Evolutionary conservation across 2,797 vertebrate species (phyloP), one percentile per base, ranked within the genome.

Genomic region (Sylvia borin): DNA sequence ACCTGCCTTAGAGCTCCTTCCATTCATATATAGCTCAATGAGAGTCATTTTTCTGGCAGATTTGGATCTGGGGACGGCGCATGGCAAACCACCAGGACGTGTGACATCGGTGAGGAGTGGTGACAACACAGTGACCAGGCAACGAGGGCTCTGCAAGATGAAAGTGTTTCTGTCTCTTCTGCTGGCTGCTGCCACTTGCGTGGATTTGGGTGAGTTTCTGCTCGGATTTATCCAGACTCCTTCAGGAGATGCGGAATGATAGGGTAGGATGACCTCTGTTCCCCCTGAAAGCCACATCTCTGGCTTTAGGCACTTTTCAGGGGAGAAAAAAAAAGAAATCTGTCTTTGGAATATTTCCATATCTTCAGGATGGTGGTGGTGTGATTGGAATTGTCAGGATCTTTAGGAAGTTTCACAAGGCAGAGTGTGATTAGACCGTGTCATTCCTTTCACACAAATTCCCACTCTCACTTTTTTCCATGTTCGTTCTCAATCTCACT

Each of bases 161-260:
- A 97, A 93, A 62, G 13, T 42, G 48, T 6, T 95, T 18, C 62
- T 96, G 17, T 31, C 22, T 67, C 85, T 95, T 50, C 90, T 96
- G 9, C 16, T 97, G 34, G n/a, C 78, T 75, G 70, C 88, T 3
- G 0, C 75, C 0, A 0, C 32, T 75, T 88, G 13, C 10, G 1
- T 64, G 32, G 76, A 71, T 42, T 42, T 93, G 0, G 93, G 95
- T 97, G 81, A 96, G 95, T 91, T 81, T 16, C 47, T 22, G 13
- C 62, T 88, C 0, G 10, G 10, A 36, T 62, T 93, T 89, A 50
- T 40, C 60, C 45, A 6, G 12, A 34, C 1, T 70, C 4, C 47
- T 67, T 31, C 26, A 24, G 54, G 57, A 71, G 11, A n/a, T 24
- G 27, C 17, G 26, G 25, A 1, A 6, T 6, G 54, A 11, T 2